Percentiles rank a stretch among this genome's conserved stretches.
phyloP scores from a whole-genome alignment of 2,888 invertebrate species.

The Cryptocephalus moraei region DNA sequence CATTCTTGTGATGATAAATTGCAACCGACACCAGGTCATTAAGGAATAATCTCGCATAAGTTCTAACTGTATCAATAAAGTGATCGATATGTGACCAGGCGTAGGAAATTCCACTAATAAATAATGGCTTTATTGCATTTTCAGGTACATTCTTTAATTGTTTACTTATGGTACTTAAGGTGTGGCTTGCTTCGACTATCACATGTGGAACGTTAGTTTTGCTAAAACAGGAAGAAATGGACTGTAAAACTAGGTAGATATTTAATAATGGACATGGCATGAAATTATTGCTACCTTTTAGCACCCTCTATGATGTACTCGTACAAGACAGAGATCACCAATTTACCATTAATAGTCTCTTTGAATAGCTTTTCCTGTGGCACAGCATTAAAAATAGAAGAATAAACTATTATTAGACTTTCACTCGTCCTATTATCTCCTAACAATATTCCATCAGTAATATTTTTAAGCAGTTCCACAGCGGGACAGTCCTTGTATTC shows the following conservation, averaged over 20 bases:
- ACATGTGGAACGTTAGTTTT: conserved; percentile 23
- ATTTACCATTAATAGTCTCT: conserved; percentile 18
- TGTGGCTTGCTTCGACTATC: conserved; percentile 28
- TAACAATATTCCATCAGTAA: conserved; percentile 13
- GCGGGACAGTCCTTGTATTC: conserved; percentile 17
- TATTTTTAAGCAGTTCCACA: conserved; percentile 17
- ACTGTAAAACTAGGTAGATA: background rate
- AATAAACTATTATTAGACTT: conserved; percentile 20
- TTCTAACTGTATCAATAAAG: conserved; percentile 52
- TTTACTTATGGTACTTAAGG: conserved; percentile 23
- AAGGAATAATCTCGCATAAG: conserved; percentile 45
- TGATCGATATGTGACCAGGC: conserved; percentile 52
- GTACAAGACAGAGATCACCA: conserved; percentile 25
- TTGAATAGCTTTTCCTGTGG: conserved; percentile 15
- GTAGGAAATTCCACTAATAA: conserved; percentile 37
- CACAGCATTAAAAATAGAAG: conserved; percentile 20
- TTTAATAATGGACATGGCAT: too few relatives aligned
- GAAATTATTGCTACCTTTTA: conserved; percentile 23
- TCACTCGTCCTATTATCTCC: conserved; percentile 12
- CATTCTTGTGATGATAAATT: conserved; percentile 24
- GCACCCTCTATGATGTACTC: conserved; percentile 27
- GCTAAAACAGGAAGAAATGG: conserved; percentile 16
- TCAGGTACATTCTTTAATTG: conserved; percentile 20
- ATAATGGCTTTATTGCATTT: conserved; percentile 23
- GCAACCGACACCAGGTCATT: conserved; percentile 38